These are phyloP conservation scores for Atrichornis clamosus DNA, from an alignment of 2,113 vertebrate species.

Conservation along the genomic window DNA sequence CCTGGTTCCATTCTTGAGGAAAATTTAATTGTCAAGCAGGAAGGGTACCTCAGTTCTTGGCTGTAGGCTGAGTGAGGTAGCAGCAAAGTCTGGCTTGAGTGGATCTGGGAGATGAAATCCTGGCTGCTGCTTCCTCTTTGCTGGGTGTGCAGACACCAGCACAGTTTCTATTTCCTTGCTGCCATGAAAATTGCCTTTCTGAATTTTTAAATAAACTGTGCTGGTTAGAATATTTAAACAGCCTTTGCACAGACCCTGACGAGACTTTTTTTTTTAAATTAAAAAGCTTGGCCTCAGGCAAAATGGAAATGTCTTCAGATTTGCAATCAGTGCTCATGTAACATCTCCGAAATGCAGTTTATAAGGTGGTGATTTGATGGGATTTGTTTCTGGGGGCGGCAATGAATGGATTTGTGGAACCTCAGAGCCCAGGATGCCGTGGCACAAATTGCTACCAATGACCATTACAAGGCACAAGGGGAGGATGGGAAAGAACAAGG, in stretches of 20 bases:
- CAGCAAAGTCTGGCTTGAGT: neutral
- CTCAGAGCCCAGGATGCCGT: neutral
- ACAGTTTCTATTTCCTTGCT: constrained; percentile 36
- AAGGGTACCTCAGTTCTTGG: neutral
- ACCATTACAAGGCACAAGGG: neutral
- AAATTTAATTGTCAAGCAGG: neutral
- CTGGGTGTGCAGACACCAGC: neutral
- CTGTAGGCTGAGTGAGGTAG: neutral
- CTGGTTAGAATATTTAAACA: constrained; percentile 67
- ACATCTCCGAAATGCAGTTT: constrained; percentile 58
- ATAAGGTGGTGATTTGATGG: constrained; percentile 25
- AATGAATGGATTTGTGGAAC: neutral
- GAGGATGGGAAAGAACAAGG: neutral
- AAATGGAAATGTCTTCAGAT: constrained; percentile 73
- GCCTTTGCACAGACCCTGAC: constrained; percentile 61
- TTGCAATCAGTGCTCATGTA: constrained; percentile 69
- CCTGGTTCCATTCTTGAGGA: neutral
- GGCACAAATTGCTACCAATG: constrained; percentile 2
- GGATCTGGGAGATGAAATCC: neutral
- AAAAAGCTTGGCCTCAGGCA: constrained; percentile 64
- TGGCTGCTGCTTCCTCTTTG: neutral
- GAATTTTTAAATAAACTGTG: constrained; percentile 78
- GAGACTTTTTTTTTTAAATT: constrained; percentile 59
- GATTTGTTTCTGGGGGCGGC: constrained; percentile 3
- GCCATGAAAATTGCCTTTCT: constrained; percentile 70